Conservation (phyloP, 2,113 vertebrate species). For the Pristiophorus japonicus region DNA sequence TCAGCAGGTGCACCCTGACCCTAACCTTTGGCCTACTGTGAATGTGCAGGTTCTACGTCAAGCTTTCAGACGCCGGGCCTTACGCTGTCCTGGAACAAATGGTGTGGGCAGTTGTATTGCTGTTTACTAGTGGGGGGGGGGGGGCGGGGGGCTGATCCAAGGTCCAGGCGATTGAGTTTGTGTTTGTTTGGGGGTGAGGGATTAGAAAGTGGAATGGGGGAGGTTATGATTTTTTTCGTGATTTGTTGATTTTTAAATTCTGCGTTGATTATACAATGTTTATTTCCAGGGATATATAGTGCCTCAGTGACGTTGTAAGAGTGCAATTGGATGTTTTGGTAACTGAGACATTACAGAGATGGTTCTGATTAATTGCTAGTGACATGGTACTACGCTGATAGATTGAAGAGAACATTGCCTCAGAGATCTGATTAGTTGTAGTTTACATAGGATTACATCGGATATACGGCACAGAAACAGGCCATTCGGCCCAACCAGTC, state of each 20-base stretch:
- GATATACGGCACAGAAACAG: too few relatives aligned
- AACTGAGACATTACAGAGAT: background rate
- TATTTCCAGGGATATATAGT: background rate
- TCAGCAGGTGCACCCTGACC: background rate
- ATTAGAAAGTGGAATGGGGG: background rate
- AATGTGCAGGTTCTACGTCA: background rate
- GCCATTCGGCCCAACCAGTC: too few relatives aligned
- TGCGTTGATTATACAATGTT: background rate
- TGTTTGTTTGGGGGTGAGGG: background rate
- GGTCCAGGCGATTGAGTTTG: background rate
- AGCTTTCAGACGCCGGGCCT: background rate
- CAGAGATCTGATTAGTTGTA: background rate
- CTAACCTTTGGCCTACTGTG: background rate
- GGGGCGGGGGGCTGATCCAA: background rate
- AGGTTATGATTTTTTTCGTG: background rate
- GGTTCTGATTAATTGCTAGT: background rate
- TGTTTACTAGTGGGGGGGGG: background rate
- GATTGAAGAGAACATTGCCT: background rate
- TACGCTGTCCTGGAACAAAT: background rate
- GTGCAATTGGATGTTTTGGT: background rate
- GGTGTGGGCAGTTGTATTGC: background rate
- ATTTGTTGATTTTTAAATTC: background rate
- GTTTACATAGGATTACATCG: too few relatives aligned
- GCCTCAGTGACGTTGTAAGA: background rate
- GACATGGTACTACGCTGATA: background rate